Percentiles rank a stretch among this genome's conserved stretches.
Evolutionary conservation across 2,113 vertebrate species (phyloP).

Genomic region (Steatornis caripensis): DNA sequence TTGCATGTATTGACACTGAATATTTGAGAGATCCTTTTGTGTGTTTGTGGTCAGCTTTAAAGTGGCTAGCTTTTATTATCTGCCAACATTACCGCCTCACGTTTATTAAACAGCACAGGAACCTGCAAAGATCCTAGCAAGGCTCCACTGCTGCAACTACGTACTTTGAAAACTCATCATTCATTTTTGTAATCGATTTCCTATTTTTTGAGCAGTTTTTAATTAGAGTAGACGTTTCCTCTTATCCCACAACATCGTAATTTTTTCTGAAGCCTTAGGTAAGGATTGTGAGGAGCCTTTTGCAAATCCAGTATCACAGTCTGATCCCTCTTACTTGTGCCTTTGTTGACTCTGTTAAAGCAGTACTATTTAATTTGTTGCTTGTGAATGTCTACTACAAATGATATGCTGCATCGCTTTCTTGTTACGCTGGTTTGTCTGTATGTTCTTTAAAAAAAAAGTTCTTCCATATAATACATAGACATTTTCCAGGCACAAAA

Average conservation of each 20-base stretch:
- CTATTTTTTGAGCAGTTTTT: neutral
- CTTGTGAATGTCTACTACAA: rapidly evolving
- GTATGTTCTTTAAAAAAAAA: neutral
- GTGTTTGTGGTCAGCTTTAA: neutral
- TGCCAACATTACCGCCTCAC: neutral
- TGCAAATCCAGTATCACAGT: neutral
- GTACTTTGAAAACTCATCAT: neutral
- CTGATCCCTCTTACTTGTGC: neutral
- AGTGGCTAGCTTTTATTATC: neutral
- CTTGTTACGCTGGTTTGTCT: neutral
- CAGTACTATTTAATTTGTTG: neutral
- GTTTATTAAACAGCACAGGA: neutral
- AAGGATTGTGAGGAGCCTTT: neutral
- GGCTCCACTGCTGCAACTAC: neutral
- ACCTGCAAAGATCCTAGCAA: neutral
- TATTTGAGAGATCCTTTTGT: neutral
- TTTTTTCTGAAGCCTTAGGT: neutral
- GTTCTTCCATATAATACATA: neutral
- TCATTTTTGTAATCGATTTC: neutral
- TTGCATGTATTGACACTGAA: neutral
- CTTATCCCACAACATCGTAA: rapidly evolving
- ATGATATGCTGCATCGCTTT: neutral
- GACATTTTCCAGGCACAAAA: neutral
- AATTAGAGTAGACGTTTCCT: neutral
- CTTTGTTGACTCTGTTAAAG: neutral